Base-by-base conservation (phyloP, 2,888 invertebrate genomes). In the Eilema caniola region DNA sequence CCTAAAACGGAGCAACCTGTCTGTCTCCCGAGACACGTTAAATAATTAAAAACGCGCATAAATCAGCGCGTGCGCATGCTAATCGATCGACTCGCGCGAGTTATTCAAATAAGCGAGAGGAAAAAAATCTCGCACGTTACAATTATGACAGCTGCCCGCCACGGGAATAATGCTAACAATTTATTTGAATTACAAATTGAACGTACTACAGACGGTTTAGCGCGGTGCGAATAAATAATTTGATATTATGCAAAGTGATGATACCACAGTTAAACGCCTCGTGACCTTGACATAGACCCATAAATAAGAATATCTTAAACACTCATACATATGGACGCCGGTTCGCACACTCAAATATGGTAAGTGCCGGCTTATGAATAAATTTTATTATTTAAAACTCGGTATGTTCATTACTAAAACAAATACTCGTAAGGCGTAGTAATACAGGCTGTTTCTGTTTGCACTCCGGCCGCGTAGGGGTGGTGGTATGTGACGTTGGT, bases 321-420 rank as follows among this genome's bases (percentile, higher is more conserved):
- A 91, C 92, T 94, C 94, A 95, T 95, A 94, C 95, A 95, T 95
- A 95, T 94, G 95, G 93, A 93, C 94, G 91, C 86, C 88, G 89
- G 88, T 90, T 90, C 92, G 92, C 93, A 90, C 92, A 93, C 94
- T 92, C 94, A 88, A 92, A 93, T 94, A 94, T 94, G 94, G 93
- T 93, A 94, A 94, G 95, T 93, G 92, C 92, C 90, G 92, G 91
- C 92, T 94, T 95, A 94, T 95, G 95, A 95, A 95, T 95, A 94
- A 89, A 94, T 94, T 95, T 94, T 95, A 94, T 94, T 94, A 94
- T 94, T 95, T 95, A 94, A 95, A 94, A 95, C 93, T 92, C 90
- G 90, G 93, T 92, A 94, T 93, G 95, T 95, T 95, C 94, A 95
- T 95, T 95, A 95, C 95, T 95, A 95, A 95, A 95, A 95, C 95